phyloP scores from a whole-genome alignment of 2,888 invertebrate genomes.

The Drosophila differens region DNA sequence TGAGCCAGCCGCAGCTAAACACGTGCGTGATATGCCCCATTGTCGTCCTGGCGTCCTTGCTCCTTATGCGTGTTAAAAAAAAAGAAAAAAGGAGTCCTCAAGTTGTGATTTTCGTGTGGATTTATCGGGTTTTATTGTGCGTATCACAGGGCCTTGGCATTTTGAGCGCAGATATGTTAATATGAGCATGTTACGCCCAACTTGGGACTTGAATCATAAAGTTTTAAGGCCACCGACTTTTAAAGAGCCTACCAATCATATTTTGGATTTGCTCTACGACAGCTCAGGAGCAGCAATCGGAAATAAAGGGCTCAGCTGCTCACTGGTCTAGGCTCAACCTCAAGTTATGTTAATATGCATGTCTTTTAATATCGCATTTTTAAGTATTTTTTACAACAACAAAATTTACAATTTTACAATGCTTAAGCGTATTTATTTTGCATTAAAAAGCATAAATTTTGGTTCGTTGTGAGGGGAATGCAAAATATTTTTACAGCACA shows the following conservation, averaged over 20 bases:
- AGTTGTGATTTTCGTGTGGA: constrained; percentile 71
- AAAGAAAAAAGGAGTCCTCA: constrained; percentile 53
- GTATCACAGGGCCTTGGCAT: constrained; percentile 68
- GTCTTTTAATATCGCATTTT: constrained; percentile 42
- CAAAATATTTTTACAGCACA: constrained; percentile 20
- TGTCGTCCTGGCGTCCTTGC: constrained; percentile 13
- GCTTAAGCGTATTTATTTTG: constrained; percentile 61
- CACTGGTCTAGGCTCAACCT: neutral
- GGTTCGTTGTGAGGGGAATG: neutral
- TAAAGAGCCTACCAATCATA: constrained; percentile 51
- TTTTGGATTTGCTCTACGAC: constrained; percentile 39
- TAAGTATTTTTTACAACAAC: constrained; percentile 9
- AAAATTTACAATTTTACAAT: constrained; percentile 3
- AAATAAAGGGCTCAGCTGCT: neutral
- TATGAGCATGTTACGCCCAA: constrained; percentile 42
- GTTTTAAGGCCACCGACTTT: constrained; percentile 56
- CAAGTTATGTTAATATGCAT: constrained; percentile 3
- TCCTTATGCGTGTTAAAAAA: constrained; percentile 63
- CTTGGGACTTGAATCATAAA: constrained; percentile 45
- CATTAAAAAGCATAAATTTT: constrained; percentile 53
- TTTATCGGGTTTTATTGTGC: constrained; percentile 76
- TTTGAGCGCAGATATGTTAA: constrained; percentile 66
- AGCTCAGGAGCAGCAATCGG: neutral
- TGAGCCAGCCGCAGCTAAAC: constrained; percentile 15
- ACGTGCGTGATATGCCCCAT: constrained; percentile 39